Base-by-base conservation (phyloP, 2,797 vertebrate species). In the Zenarchopterus dispar region DNA sequence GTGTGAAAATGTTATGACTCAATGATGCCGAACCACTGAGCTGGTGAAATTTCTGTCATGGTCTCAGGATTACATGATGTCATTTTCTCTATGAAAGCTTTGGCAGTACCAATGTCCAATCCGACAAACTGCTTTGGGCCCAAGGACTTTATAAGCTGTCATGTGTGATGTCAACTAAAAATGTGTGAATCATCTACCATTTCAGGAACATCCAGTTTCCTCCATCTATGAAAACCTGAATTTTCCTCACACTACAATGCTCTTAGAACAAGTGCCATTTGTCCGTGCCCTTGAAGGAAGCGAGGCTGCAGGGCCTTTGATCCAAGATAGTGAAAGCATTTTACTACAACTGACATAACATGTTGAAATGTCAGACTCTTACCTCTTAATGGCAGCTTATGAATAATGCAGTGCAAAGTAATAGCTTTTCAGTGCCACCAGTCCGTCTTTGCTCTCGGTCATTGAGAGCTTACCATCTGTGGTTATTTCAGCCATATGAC, bases 401-500 rank as follows among this genome's bases (percentile, higher is more conserved):
- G 43, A 45, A 45, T 45, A 45, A 45, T 45, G 43, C 43, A 45
- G 9, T 45, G 43, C 8, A 45, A 19, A 19, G 43, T 45, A 45
- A 45, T 19, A 19, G 43, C 6, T 45, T 45, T 45, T 45, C n/a
- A 19, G 43, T 18, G 18, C 43, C n/a, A 19, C 19, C n/a, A 18
- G 43, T 45, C 43, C 43, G n/a, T 8, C 43, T 36, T 36, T 36
- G 33, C 9, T 36, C 8, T 10, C 33, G 2, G 8, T 36, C 33
- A 31, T 31, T 31, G 28, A 31, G 26, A 44, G 42, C 18, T 44
- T 18, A 45, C 17, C n/a, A 45, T 45, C 17, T 45, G 43, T 19
- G 8, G n/a, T 45, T 44, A 18, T 45, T 45, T 45, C 43, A 9
- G 19, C n/a, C 8, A 45, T 45, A 8, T 45, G 43, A 45, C 8